These are phyloP conservation scores for Amiota communis DNA, from an alignment of 2,888 invertebrate genomes.

Conservation along the genomic window DNA sequence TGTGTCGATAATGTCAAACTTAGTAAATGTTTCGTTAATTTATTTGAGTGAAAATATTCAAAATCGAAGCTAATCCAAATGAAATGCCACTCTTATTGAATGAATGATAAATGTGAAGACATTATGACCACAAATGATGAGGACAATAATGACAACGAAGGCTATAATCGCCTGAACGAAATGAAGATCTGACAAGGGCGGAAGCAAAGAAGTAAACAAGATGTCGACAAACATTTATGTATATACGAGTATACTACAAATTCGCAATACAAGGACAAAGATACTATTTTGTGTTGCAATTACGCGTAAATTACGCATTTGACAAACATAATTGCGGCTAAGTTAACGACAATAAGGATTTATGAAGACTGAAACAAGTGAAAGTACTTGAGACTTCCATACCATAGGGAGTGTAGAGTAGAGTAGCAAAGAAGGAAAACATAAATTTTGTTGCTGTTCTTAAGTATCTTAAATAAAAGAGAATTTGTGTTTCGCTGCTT, in stretches of 20 bases:
- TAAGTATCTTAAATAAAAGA: conserved; percentile 44
- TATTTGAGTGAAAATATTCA: too few relatives aligned
- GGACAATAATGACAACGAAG: too few relatives aligned
- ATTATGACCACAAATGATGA: background rate
- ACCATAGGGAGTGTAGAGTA: too few relatives aligned
- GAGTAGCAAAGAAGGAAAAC: too few relatives aligned
- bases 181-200: background rate
- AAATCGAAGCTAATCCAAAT: too few relatives aligned
- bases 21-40: too few relatives aligned
- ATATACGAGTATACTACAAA: background rate
- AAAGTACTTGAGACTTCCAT: too few relatives aligned
- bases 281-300: conserved; percentile 11
- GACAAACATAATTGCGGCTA: conserved; percentile 23
- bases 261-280: background rate
- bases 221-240: background rate
- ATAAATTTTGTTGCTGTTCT: background rate
- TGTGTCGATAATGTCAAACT: too few relatives aligned
- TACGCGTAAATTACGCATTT: conserved; percentile 26
- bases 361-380: conserved; percentile 1
- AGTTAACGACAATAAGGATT: conserved; percentile 10
- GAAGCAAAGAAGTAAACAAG: background rate
- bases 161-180: too few relatives aligned
- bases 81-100: background rate
- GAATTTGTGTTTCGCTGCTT: conserved; percentile 33
- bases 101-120: conserved; percentile 15